A percentile compares a stretch with the other conserved stretches of the same genome.
These are phyloP conservation scores for Thereva nobilitata DNA, from an alignment of 2,888 invertebrate genomes.

Conservation along the genomic window DNA sequence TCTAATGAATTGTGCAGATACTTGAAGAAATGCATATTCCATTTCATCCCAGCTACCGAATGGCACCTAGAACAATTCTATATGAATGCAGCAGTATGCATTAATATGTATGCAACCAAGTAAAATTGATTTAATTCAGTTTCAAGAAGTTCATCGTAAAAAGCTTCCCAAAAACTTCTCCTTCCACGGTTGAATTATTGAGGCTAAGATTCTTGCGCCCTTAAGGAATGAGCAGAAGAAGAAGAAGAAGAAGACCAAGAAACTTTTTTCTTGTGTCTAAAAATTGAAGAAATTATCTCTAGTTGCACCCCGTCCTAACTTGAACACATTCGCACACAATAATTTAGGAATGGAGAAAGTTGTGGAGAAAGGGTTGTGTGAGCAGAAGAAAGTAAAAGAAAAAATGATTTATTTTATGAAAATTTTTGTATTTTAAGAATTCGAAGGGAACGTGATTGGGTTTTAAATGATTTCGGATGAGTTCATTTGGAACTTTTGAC, in stretches of 20 bases:
- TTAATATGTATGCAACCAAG: slow-evolving; percentile 35
- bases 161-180: slow-evolving; percentile 18
- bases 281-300: slow-evolving; percentile 32
- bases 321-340: slow-evolving; percentile 2
- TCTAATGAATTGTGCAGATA: slow-evolving; percentile 33
- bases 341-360: slow-evolving; percentile 17
- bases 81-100: slow-evolving; percentile 23
- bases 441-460: slow-evolving; percentile 24
- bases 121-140: slow-evolving; percentile 36
- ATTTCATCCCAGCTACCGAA: not conserved
- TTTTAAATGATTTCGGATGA: slow-evolving; percentile 16
- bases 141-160: slow-evolving; percentile 34
- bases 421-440: slow-evolving; percentile 10
- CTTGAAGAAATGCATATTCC: slow-evolving; percentile 15
- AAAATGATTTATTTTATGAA: not conserved
- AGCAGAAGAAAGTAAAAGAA: no score
- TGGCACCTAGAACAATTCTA: not conserved
- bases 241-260: slow-evolving; percentile 12
- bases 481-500: not conserved
- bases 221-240: not conserved
- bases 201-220: slow-evolving; percentile 15
- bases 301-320: slow-evolving; percentile 16
- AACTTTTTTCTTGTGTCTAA: not conserved
- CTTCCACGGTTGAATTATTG: slow-evolving; percentile 28
- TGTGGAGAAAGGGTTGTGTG: no score